Percentiles rank a stretch among this genome's conserved stretches.
Evolutionary conservation across 1,140 invertebrate genomes (phyloP).

Genomic region (Cephus cinctus): DNA sequence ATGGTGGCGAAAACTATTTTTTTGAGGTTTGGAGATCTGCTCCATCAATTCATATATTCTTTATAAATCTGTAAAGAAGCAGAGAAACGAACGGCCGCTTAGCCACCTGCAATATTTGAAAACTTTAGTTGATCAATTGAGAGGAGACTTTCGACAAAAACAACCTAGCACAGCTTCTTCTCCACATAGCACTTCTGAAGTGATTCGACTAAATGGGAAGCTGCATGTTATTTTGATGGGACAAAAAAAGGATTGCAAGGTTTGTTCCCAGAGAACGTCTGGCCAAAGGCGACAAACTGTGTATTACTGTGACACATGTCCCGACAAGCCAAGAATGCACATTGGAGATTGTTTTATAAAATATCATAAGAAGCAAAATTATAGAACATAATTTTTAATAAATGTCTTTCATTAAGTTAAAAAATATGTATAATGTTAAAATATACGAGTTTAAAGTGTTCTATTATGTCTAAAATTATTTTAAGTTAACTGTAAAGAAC

Average conservation of each 20-base stretch:
- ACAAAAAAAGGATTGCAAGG: slow-evolving; percentile 9
- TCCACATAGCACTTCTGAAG: slow-evolving; percentile 2
- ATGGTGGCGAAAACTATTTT: slow-evolving; percentile 19
- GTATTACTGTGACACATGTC: background rate
- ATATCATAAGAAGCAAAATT: background rate
- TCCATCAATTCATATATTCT: slow-evolving; percentile 13
- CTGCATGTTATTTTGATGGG: slow-evolving; percentile 1
- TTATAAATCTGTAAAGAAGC: slow-evolving; percentile 7
- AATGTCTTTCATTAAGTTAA: background rate
- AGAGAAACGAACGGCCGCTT: slow-evolving; percentile 11
- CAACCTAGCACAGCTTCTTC: background rate
- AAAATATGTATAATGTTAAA: slow-evolving; percentile 7
- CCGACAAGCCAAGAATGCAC: background rate
- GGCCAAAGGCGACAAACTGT: no score
- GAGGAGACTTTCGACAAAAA: slow-evolving; percentile 5
- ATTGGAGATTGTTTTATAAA: background rate
- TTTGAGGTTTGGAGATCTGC: background rate
- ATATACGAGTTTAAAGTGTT: slow-evolving; percentile 9
- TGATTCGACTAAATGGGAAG: slow-evolving; percentile 5
- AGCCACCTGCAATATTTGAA: slow-evolving; percentile 8
- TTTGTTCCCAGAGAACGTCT: background rate
- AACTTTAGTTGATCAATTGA: slow-evolving; percentile 10
- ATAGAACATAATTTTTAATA: background rate
- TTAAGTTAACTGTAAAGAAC: background rate
- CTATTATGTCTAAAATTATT: slow-evolving; percentile 4